Evolutionary conservation across 1,140 invertebrate species (phyloP).

Genomic region (Meloidogyne hapla): DNA sequence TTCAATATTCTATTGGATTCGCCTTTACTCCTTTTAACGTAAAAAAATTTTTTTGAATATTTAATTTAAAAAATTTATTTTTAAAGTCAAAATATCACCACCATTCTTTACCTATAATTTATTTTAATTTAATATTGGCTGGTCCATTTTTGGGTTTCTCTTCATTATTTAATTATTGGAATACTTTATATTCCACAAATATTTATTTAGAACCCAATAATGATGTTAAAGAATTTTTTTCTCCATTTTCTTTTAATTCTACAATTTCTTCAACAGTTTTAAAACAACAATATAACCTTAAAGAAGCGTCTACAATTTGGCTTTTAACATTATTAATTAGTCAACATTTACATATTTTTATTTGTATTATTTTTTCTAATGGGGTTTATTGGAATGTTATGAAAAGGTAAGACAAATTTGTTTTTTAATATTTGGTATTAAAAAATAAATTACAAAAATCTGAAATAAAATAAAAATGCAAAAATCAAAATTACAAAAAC

Average conservation of each 20-base stretch:
- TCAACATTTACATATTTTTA: constrained; percentile 29
- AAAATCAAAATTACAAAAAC: too few species aligned
- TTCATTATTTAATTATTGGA: constrained; percentile 4
- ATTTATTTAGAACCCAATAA: background rate
- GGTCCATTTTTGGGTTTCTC: background rate
- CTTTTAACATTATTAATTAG: constrained; percentile 43
- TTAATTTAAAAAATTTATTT: background rate
- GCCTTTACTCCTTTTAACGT: constrained; percentile 39
- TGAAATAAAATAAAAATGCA: background rate
- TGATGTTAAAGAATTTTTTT: background rate
- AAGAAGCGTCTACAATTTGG: constrained; percentile 44
- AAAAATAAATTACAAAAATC: background rate
- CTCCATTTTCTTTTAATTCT: background rate
- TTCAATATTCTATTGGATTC: constrained; percentile 49
- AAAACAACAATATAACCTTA: constrained; percentile 25
- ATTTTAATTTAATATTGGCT: constrained; percentile 6
- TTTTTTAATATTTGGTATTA: background rate
- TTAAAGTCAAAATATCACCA: background rate
- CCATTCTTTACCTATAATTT: background rate
- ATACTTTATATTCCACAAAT: background rate
- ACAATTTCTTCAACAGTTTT: constrained; percentile 21
- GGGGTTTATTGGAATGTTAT: background rate
- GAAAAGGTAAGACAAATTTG: background rate
- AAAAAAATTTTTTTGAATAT: background rate
- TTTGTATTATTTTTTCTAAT: constrained; percentile 17